Conservation (phyloP, 2,888 invertebrate species). For the Alcis repandata region DNA sequence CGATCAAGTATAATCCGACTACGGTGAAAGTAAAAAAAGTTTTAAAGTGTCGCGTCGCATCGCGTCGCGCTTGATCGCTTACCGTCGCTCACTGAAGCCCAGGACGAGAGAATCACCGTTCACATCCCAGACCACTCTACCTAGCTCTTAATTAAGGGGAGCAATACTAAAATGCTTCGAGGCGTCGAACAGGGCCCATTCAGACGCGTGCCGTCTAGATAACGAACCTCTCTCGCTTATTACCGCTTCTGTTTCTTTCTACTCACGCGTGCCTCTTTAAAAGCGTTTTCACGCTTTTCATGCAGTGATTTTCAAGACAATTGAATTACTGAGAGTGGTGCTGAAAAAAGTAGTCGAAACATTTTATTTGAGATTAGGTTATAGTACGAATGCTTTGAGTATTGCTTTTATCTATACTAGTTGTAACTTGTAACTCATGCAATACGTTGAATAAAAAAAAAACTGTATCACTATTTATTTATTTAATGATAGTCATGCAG, state of each 20-base stretch:
- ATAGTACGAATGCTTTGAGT: no score
- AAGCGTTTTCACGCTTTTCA: not conserved
- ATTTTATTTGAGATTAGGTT: no score
- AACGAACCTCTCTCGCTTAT: conserved; percentile 80
- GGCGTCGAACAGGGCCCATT: conserved; percentile 71
- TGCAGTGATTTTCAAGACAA: no score
- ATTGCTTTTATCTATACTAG: no score
- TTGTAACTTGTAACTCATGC: no score
- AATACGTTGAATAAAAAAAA: no score
- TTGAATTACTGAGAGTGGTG: no score
- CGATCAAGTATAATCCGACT: no score
- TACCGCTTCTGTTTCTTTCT: conserved; percentile 67
- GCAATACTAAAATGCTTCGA: conserved; percentile 75
- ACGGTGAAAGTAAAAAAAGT: no score
- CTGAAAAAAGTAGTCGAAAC: no score
- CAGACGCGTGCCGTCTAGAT: conserved; percentile 78
- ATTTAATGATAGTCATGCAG: no score
- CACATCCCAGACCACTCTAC: conserved; percentile 73
- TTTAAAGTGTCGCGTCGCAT: not conserved
- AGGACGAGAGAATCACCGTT: conserved; percentile 5
- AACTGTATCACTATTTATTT: no score
- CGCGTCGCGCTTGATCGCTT: not conserved
- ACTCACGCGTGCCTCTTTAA: conserved; percentile 12
- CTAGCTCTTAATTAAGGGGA: conserved; percentile 82
- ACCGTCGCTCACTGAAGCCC: not conserved